Percentiles rank a stretch among this genome's conserved stretches.
Evolutionary conservation across 2,113 vertebrate genomes (phyloP).

Genomic region (Ailurus styani): DNA sequence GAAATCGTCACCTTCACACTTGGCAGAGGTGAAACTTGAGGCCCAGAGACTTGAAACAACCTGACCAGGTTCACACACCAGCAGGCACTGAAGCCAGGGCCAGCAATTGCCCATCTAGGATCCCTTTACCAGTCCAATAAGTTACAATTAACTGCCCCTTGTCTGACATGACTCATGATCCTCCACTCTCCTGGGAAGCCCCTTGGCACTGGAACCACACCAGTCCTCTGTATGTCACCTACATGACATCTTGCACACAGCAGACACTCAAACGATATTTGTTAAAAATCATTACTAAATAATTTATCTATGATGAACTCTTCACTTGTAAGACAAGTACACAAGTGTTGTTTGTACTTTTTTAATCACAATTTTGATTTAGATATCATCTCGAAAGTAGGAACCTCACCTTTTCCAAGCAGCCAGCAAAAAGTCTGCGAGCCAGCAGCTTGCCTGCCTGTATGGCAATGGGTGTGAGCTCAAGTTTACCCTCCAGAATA

Average conservation of each 20-base stretch:
- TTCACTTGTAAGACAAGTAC: neutral
- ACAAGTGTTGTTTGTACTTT: too few relatives aligned
- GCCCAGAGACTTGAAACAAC: neutral
- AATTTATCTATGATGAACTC: neutral
- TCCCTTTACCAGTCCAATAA: neutral
- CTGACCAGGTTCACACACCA: neutral
- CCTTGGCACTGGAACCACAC: neutral
- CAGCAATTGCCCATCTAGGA: neutral
- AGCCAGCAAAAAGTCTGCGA: conserved; percentile 87
- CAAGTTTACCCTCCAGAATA: conserved; percentile 92
- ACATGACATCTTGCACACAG: neutral
- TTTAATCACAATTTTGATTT: neutral
- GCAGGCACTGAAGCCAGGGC: neutral
- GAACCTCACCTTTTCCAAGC: conserved; percentile 84
- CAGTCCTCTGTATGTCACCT: neutral
- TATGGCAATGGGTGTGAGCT: conserved; percentile 95
- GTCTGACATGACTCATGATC: neutral
- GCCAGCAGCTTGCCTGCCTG: conserved; percentile 94
- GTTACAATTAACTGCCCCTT: neutral
- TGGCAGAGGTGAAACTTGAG: neutral
- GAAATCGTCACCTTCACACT: neutral
- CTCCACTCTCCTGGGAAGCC: neutral
- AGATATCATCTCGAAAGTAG: neutral
- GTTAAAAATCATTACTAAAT: neutral
- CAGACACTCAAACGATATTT: neutral